Evolutionary conservation across 2,113 vertebrate species (phyloP), one percentile per base, ranked within the genome.

Genomic region (Cryptotis parvus): DNA sequence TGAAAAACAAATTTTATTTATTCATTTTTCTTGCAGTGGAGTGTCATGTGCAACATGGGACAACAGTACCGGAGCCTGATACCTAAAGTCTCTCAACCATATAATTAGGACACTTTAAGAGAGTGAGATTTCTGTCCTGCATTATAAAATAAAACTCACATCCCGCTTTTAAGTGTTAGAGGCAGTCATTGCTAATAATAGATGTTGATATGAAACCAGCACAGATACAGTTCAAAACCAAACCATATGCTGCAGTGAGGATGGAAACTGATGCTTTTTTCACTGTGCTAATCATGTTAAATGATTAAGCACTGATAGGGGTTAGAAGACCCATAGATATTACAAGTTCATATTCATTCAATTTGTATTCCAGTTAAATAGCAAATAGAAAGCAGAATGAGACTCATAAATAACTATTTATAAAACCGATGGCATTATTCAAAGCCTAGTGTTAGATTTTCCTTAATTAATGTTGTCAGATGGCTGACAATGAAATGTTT

Each of bases 381-480:
- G 37, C 74, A 78, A 86, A 61, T 82, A 33, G 73, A 91, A 72
- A 63, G 35, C 78, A 6, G 2, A 91, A 89, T 1, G 39, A 89
- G 20, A 74, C 5, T 33, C 18, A 82, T 24, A 63, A 68, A 52
- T 70, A 85, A 87, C 52, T 89, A 33, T 84, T 79, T 82, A 55
- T 73, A 82, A 78, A 92, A 92, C 65, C 65, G 7, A 89, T 74
- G 29, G 3, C 3, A 78, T 91, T 68, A 49, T 26, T 94, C 22
- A 83, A 91, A 78, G 27, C 35, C 9, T 82, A 39, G 20, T 70
- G 15, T 58, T 63, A 83, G 20, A 33, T 16, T 77, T 16, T 77
- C 9, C 43, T 88, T 91, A 83, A 70, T 75, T 86, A 78, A 89
- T 55, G 73, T 43, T 82, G n/a, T 52, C 43, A 93, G 31, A 22